Evolutionary conservation across 1,140 invertebrate genomes (phyloP).

Genomic region (Penaeus vannamei): DNA sequence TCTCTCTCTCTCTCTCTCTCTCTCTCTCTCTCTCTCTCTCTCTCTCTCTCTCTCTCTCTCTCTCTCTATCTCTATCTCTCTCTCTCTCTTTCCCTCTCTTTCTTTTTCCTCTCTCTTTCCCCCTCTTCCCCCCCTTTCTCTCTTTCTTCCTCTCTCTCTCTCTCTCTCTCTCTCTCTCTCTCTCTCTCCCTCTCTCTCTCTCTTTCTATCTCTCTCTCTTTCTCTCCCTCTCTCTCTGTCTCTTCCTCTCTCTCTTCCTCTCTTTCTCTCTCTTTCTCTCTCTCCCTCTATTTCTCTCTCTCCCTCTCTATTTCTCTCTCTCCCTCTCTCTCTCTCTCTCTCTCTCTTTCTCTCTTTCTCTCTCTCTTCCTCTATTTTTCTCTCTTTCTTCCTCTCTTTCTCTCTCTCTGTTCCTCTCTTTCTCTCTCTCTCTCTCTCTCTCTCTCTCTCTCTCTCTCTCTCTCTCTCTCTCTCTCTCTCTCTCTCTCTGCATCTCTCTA

Average conservation of each 20-base stretch:
- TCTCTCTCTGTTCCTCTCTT: no score
- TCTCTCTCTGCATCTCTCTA: no score
- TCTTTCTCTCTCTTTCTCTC: neutral
- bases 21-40: no score
- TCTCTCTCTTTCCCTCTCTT: conserved; percentile 13
- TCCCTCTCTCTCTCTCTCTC: neutral
- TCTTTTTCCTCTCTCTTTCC: neutral
- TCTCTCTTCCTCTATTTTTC: no score
- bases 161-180: conserved; percentile 39
- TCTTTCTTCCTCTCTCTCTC: conserved; percentile 41
- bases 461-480: no score
- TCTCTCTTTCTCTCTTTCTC: neutral
- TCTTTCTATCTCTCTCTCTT: conserved; percentile 26
- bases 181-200: conserved; percentile 46
- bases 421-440: neutral
- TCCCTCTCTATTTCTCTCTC: neutral
- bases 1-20: conserved; percentile 7
- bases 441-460: no score
- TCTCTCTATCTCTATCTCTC: conserved; percentile 13
- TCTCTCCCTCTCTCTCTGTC: neutral
- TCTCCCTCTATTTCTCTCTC: neutral
- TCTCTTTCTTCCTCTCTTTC: no score
- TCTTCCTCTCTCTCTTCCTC: no score
- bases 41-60: neutral
- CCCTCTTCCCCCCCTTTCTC: neutral